These are phyloP conservation scores for Pterobdella sp. DNA, from an alignment of 2,888 invertebrate genomes.

Conservation along the genomic window DNA sequence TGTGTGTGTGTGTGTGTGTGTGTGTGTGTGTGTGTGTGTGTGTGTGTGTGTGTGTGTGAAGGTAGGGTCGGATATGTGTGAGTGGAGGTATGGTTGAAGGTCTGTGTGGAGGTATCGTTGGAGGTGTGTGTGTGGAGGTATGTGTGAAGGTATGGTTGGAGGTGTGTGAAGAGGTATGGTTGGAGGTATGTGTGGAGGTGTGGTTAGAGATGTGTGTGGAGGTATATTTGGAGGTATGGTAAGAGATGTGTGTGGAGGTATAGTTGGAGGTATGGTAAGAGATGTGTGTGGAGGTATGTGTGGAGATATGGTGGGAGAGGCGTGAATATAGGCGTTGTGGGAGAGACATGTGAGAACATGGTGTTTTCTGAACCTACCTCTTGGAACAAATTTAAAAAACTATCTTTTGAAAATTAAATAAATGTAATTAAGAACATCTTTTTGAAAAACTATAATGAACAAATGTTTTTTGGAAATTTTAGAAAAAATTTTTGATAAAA, in stretches of 20 bases:
- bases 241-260: background rate
- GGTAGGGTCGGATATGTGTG: background rate
- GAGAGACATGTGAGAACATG: too few species aligned
- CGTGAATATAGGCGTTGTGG: too few species aligned
- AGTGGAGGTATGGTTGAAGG: background rate
- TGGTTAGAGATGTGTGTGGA: background rate
- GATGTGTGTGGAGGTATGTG: background rate
- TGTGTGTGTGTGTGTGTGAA: background rate
- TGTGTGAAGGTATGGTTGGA: background rate
- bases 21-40: constrained; percentile 1
- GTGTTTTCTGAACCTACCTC: too few species aligned
- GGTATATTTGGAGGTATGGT: background rate
- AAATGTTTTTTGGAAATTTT: too few species aligned
- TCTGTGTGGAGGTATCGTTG: background rate
- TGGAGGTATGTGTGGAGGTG: background rate
- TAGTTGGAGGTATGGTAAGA: background rate
- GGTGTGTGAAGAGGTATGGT: background rate
- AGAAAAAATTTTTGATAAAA: too few species aligned
- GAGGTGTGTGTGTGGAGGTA: background rate
- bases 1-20: constrained; percentile 1
- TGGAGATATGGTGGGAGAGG: too few species aligned
- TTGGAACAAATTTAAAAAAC: too few species aligned
- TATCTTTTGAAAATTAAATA: too few species aligned
- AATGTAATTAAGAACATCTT: too few species aligned
- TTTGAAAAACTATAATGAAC: too few species aligned